Percentiles rank a stretch among this genome's conserved stretches.
Evolutionary conservation across 1,140 invertebrate species (phyloP).

Genomic region (Bombus superbus): DNA sequence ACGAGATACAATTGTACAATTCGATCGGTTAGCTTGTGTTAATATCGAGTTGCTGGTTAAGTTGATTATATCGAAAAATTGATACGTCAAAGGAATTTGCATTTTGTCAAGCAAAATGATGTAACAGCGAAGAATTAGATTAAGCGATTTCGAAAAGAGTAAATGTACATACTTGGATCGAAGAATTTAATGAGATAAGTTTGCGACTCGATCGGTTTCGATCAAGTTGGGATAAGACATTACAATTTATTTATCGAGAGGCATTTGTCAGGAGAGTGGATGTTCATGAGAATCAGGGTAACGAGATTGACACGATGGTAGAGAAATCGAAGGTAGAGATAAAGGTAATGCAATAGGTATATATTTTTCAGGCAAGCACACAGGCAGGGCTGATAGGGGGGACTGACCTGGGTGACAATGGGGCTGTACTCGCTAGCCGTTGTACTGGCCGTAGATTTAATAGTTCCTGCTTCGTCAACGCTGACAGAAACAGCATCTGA

Average conservation of each 20-base stretch:
- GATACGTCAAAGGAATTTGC: neutral
- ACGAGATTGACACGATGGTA: conserved; percentile 17
- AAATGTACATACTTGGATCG: neutral
- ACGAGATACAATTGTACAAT: neutral
- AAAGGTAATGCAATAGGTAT: conserved; percentile 46
- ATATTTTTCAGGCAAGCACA: conserved; percentile 72
- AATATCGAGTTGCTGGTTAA: neutral
- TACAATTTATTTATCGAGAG: conserved; percentile 21
- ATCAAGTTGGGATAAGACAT: neutral
- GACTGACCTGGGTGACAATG: conserved; percentile 80
- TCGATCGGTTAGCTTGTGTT: neutral
- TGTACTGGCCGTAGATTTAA: conserved; percentile 80
- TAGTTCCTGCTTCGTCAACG: conserved; percentile 75
- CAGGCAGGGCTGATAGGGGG: conserved; percentile 72
- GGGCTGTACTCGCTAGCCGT: conserved; percentile 81
- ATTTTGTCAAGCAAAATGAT: neutral
- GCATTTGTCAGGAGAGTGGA: conserved; percentile 38
- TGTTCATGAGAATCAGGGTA: neutral
- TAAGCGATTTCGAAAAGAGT: neutral
- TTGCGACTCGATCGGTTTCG: neutral
- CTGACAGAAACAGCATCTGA: conserved; percentile 75
- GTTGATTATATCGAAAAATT: neutral
- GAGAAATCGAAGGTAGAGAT: conserved; percentile 54
- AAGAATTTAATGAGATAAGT: neutral
- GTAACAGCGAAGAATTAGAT: neutral